Base-by-base conservation (phyloP, 1,140 invertebrate genomes). In the Ceratoteleas bidentatus region DNA sequence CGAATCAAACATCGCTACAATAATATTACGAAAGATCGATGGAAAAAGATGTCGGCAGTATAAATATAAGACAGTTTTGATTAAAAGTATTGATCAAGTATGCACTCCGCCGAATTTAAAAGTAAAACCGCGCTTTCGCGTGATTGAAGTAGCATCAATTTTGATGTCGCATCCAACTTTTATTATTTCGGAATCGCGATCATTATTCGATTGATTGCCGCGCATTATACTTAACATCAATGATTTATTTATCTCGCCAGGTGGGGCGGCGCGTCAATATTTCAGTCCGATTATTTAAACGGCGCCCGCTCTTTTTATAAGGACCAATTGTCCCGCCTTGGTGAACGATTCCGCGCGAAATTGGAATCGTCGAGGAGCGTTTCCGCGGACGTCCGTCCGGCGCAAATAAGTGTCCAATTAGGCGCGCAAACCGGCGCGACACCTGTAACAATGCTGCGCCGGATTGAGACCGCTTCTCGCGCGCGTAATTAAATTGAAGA, bases 11-110 rank as follows among this genome's bases (percentile, higher is more conserved):
- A 69, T 57, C 50, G 45, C 15, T 54, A 54, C 33, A 77, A 64
- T 64, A 32, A 69, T 49, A 54, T 33, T 40, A 65, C 10, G 54
- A 50, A 60, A 58, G 66, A 66, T 58, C 13, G 58, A 62, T 33
- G 7, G 38, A 47, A 53, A 47, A 24, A 47, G 0, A 56, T 50
- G 8, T 36, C 34, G 5, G 3, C 38, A 11, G 38, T 33, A 54
- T 16, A 47, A 73, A 38, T 72, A 54, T 64, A 24, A 56, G 56
- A 57, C 15, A 40, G n/a, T 52, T 70, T 58, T 47, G 36, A 50
- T 32, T 40, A 32, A 60, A 60, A 32, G 66, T 60, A 13, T 57
- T 57, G 34, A 56, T 68, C 8, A 57, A 56, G 7, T 57, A 32
- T 47, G 34, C n/a, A 38, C 32, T 11, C 40, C 16, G 43, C 24